Evolutionary conservation across 2,888 invertebrate genomes (phyloP).

Genomic region (Alcis repandata): DNA sequence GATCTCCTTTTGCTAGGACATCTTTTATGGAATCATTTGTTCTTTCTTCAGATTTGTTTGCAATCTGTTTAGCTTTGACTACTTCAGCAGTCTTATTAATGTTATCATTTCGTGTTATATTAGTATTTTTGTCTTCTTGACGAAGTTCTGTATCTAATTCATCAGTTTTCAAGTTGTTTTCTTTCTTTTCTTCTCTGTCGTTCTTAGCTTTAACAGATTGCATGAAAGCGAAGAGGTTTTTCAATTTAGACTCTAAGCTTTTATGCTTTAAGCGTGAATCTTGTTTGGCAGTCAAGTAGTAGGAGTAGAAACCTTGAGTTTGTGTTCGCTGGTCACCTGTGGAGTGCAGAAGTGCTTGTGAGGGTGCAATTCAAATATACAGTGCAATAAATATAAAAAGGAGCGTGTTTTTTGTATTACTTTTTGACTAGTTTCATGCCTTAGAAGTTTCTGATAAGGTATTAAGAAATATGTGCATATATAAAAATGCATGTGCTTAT

Average conservation of each 20-base stretch:
- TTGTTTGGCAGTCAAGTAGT: constrained; percentile 49
- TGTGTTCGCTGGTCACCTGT: constrained; percentile 61
- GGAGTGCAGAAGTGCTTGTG: constrained; percentile 36
- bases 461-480: no score
- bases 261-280: constrained; percentile 33
- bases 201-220: constrained; percentile 35
- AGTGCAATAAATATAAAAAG: neutral
- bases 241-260: constrained; percentile 38
- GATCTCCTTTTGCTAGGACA: constrained; percentile 4
- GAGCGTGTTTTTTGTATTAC: neutral
- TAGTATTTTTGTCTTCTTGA: neutral
- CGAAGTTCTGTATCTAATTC: neutral
- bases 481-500: neutral
- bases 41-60: neutral
- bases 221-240: constrained; percentile 39
- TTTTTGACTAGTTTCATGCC: no score
- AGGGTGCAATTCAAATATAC: constrained; percentile 22
- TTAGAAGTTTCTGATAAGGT: no score
- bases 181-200: constrained; percentile 11
- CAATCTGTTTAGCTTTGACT: neutral
- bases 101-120: neutral
- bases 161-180: constrained; percentile 4
- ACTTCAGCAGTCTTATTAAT: constrained; percentile 1
- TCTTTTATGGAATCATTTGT: constrained; percentile 10
- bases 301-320: constrained; percentile 58